These are phyloP conservation scores for Drosophila fuyamai DNA, from an alignment of 1,140 invertebrate genomes.

Conservation along the genomic window DNA sequence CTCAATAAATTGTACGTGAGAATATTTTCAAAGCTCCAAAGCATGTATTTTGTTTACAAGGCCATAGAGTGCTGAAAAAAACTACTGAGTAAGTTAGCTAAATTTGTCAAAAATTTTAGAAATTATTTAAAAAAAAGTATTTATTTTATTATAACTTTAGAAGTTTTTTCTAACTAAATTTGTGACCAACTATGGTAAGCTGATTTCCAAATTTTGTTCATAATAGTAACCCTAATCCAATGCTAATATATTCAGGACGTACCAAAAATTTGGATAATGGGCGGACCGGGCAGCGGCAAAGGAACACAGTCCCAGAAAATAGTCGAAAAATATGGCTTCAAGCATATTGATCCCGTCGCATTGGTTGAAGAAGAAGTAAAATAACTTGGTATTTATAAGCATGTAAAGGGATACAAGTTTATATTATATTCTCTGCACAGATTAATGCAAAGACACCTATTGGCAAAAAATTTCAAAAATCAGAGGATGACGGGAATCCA, in stretches of 20 bases:
- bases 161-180: not conserved
- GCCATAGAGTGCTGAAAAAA: not conserved
- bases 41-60: constrained; percentile 15
- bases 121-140: not conserved
- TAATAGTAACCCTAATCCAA: not conserved
- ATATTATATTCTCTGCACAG: constrained; percentile 3
- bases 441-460: not conserved
- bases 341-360: constrained; percentile 23
- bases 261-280: constrained; percentile 50
- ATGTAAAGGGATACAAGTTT: not conserved
- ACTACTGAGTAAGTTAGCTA: not conserved
- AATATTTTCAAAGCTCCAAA: constrained; percentile 12
- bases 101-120: constrained; percentile 27
- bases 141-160: constrained; percentile 9
- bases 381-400: not conserved
- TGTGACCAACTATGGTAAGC: constrained; percentile 32
- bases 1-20: constrained; percentile 42
- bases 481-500: not conserved
- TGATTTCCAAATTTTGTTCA: not conserved
- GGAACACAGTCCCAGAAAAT: constrained; percentile 39
- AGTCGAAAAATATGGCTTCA: constrained; percentile 33
- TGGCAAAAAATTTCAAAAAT: not conserved
- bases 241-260: constrained; percentile 20
- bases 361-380: constrained; percentile 36
- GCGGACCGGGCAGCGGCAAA: constrained; percentile 49